Conservation (phyloP, 2,113 vertebrate species). For the Orthonyx spaldingii region DNA sequence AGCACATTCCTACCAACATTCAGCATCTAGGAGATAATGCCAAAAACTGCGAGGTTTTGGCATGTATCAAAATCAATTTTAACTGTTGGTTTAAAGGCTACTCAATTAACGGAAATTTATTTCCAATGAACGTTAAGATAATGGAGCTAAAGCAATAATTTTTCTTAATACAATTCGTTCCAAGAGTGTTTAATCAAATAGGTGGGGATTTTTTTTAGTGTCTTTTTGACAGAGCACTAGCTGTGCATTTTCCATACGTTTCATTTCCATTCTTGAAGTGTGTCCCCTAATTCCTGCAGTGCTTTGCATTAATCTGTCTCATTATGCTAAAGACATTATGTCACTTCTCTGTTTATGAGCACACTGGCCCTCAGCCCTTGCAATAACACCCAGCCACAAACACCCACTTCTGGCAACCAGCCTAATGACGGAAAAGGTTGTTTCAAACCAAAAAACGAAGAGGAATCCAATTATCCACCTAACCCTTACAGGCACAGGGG, state of each 20-base stretch:
- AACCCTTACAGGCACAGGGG: not conserved
- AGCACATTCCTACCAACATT: not conserved
- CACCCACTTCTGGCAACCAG: constrained; percentile 43
- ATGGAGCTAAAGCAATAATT: not conserved
- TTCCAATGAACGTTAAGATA: constrained; percentile 31
- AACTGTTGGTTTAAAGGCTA: constrained; percentile 21
- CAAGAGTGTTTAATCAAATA: constrained; percentile 19
- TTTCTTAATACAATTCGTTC: not conserved
- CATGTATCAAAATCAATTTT: not conserved
- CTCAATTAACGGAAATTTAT: constrained; percentile 26
- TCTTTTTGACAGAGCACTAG: constrained; percentile 2
- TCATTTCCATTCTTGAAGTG: not conserved
- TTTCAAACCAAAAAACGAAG: not conserved
- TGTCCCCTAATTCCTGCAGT: constrained; percentile 44
- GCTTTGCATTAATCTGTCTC: constrained; percentile 50
- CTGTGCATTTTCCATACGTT: not conserved
- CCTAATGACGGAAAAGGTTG: constrained; percentile 45
- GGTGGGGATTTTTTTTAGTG: not conserved
- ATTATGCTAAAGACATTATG: constrained; percentile 55
- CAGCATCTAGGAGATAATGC: not conserved
- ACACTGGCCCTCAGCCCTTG: constrained; percentile 2
- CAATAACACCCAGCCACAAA: constrained; percentile 35
- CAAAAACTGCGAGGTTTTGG: not conserved
- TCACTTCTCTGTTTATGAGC: constrained; percentile 50
- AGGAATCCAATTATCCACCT: constrained; percentile 35